These are phyloP conservation scores for Trichoplusia ni DNA, from an alignment of 1,140 invertebrate species.

Conservation along the genomic window DNA sequence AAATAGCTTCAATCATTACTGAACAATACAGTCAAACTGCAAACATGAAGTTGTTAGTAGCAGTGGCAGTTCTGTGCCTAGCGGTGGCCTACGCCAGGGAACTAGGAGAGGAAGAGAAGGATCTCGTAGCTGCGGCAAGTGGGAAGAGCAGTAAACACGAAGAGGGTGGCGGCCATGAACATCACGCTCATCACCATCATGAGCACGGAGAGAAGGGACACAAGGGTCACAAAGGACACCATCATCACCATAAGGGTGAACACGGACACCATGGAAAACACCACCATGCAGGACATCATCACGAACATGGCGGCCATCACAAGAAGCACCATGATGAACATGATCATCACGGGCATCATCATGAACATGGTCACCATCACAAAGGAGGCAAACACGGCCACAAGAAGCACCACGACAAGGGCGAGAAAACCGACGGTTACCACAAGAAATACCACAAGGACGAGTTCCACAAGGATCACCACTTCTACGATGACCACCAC, in stretches of 20 bases:
- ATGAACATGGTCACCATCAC: constrained; percentile 72
- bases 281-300: constrained; percentile 66
- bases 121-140: constrained; percentile 79
- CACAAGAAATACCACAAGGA: constrained; percentile 78
- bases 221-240: constrained; percentile 73
- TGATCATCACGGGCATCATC: constrained; percentile 70
- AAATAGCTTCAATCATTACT: constrained; percentile 53
- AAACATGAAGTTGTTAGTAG: constrained; percentile 71
- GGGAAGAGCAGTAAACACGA: constrained; percentile 85
- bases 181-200: constrained; percentile 70
- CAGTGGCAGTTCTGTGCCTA: constrained; percentile 63
- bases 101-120: constrained; percentile 60
- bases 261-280: constrained; percentile 68
- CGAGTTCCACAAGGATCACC: constrained; percentile 73
- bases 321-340: constrained; percentile 73
- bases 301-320: constrained; percentile 66
- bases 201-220: constrained; percentile 69
- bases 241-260: constrained; percentile 73
- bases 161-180: constrained; percentile 83
- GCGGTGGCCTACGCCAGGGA: constrained; percentile 62
- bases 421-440: constrained; percentile 70
- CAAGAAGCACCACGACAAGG: constrained; percentile 72
- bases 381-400: constrained; percentile 73
- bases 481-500: constrained; percentile 75
- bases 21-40: constrained; percentile 50